A percentile compares a stretch with the other conserved stretches of the same genome.
Evolutionary conservation across 2,113 vertebrate genomes (phyloP).

Genomic region (Spea bombifrons): DNA sequence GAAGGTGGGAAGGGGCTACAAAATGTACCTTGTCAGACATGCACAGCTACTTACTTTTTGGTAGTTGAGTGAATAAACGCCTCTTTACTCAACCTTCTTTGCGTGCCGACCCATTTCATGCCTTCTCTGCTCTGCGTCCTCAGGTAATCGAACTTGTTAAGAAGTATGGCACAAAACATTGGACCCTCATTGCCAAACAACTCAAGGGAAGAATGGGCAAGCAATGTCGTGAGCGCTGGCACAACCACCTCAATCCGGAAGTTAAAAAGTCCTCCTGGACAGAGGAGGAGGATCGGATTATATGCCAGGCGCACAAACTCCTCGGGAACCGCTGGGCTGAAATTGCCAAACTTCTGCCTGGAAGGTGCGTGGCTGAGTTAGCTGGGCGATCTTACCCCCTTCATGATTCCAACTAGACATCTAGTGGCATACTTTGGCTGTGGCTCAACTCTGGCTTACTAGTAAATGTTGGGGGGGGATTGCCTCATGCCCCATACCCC

Average conservation of each 20-base stretch:
- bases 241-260: constrained; percentile 95
- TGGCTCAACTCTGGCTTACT: too few relatives aligned
- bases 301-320: constrained; percentile 91
- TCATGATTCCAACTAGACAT: too few relatives aligned
- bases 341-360: constrained; percentile 94
- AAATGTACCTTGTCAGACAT: too few relatives aligned
- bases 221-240: constrained; percentile 96
- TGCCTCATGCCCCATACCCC: too few relatives aligned
- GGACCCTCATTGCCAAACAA: constrained; percentile 93
- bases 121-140: not conserved
- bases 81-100: too few relatives aligned
- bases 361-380: constrained; percentile 70
- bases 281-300: constrained; percentile 90
- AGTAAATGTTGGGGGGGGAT: too few relatives aligned
- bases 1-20: constrained; percentile 67
- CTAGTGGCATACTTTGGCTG: too few relatives aligned
- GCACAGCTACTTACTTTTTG: too few relatives aligned
- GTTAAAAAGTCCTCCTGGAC: constrained; percentile 98
- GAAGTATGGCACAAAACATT: constrained; percentile 93
- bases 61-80: too few relatives aligned
- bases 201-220: constrained; percentile 93
- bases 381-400: too few relatives aligned
- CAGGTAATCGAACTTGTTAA: constrained; percentile 96
- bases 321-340: constrained; percentile 97
- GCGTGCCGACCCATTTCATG: too few relatives aligned